phyloP scores from a whole-genome alignment of 2,113 vertebrate species.

The Cebidichthys violaceus region DNA sequence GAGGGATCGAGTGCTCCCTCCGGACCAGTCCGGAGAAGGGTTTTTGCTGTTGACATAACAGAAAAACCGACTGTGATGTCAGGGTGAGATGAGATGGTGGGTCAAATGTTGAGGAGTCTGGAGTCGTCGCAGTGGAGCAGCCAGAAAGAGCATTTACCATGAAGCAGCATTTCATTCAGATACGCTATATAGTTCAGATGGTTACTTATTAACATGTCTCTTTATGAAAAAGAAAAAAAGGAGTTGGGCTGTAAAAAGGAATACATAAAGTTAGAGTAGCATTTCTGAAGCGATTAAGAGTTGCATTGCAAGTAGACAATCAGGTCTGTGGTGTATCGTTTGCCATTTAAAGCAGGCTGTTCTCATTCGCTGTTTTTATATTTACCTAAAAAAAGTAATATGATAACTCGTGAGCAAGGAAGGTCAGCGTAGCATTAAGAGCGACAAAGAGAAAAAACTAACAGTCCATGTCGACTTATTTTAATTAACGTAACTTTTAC shows the following conservation, averaged over 20 bases:
- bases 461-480: neutral
- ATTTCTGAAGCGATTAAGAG: neutral
- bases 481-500: no score
- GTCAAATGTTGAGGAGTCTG: constrained; percentile 22
- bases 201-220: neutral
- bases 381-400: no score
- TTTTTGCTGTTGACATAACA: constrained; percentile 46
- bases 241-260: neutral
- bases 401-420: no score
- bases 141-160: constrained; percentile 22
- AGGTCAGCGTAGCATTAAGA: no score
- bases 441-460: neutral
- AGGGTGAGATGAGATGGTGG: constrained; percentile 1
- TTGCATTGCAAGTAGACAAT: neutral
- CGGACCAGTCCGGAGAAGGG: constrained; percentile 23
- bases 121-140: neutral
- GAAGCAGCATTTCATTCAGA: constrained; percentile 35
- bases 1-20: constrained; percentile 46
- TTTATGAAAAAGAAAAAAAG: neutral
- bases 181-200: constrained; percentile 17
- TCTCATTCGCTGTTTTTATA: neutral
- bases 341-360: neutral
- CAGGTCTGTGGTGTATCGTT: no score
- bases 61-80: constrained; percentile 23
- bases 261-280: neutral